Evolutionary conservation across 1,140 invertebrate species (phyloP).

Genomic region (Drosophila nebulosa): DNA sequence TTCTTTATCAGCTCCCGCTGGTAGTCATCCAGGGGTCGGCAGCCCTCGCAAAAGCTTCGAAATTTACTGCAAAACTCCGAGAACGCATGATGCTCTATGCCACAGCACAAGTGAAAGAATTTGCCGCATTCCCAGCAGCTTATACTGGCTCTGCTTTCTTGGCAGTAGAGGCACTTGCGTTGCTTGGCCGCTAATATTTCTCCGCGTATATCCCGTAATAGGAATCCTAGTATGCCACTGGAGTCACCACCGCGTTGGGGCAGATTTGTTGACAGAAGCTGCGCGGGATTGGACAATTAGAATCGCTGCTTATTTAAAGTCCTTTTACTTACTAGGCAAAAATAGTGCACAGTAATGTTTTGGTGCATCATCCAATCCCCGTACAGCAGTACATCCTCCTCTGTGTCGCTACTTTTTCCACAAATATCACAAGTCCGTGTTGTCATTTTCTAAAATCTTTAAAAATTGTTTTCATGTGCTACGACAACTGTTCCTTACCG

Average conservation of each 20-base stretch:
- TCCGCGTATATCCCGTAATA: constrained; percentile 55
- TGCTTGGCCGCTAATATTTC: constrained; percentile 27
- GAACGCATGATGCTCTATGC: constrained; percentile 17
- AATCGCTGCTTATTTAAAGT: not conserved
- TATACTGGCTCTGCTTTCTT: constrained; percentile 30
- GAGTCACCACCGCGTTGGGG: constrained; percentile 53
- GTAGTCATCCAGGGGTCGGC: constrained; percentile 42
- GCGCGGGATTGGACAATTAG: not conserved
- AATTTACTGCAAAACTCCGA: constrained; percentile 39
- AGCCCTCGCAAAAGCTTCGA: constrained; percentile 37
- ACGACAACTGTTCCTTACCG: too few relatives aligned
- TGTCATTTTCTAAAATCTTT: not conserved
- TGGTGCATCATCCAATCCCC: constrained; percentile 61
- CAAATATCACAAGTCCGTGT: constrained; percentile 7
- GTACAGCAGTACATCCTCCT: constrained; percentile 21
- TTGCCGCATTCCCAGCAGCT: constrained; percentile 38
- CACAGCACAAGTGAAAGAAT: constrained; percentile 51
- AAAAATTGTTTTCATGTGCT: too few relatives aligned
- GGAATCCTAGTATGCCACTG: constrained; percentile 62
- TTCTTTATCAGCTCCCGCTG: constrained; percentile 4
- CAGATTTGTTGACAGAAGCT: constrained; percentile 63
- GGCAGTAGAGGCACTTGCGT: constrained; percentile 46
- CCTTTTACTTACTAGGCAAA: constrained; percentile 50
- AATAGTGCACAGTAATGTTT: constrained; percentile 60
- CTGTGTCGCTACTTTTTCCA: not conserved